These are phyloP conservation scores for Eupithecia vulgata DNA, from an alignment of 2,888 invertebrate genomes.

Conservation along the genomic window DNA sequence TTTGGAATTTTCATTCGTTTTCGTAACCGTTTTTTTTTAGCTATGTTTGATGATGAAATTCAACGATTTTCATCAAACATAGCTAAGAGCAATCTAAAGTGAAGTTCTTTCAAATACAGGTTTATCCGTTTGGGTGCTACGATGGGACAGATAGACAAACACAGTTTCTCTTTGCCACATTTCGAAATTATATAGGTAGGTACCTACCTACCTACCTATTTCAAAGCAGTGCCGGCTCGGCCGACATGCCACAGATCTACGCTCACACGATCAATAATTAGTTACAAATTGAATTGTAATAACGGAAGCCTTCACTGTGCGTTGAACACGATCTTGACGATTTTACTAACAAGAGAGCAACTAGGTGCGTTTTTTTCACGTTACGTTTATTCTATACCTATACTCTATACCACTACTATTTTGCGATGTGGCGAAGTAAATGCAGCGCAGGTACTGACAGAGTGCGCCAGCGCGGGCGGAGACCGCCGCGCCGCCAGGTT, in stretches of 20 bases:
- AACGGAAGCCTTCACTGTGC: not conserved
- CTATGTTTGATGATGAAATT: not conserved
- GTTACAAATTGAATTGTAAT: slow-evolving; percentile 4
- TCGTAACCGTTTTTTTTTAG: too few relatives aligned
- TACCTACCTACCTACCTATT: too few relatives aligned
- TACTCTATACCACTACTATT: slow-evolving; percentile 27
- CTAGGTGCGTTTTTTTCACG: not conserved
- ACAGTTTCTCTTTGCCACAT: not conserved
- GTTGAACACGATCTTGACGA: not conserved
- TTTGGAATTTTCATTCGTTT: too few relatives aligned
- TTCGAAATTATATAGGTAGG: not conserved
- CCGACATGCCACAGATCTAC: not conserved
- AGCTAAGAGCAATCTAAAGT: not conserved
- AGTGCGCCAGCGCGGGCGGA: slow-evolving; percentile 61
- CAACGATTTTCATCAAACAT: not conserved
- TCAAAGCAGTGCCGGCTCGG: not conserved
- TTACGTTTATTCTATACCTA: not conserved
- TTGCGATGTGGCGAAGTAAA: slow-evolving; percentile 72
- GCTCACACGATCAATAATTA: not conserved
- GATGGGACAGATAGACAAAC: not conserved
- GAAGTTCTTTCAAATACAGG: not conserved
- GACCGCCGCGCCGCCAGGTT: slow-evolving; percentile 57
- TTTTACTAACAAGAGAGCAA: not conserved
- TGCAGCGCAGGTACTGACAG: slow-evolving; percentile 53
- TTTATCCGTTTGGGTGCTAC: not conserved